Evolutionary conservation across 1,140 invertebrate genomes (phyloP).

Genomic region (Diabrotica virgifera): DNA sequence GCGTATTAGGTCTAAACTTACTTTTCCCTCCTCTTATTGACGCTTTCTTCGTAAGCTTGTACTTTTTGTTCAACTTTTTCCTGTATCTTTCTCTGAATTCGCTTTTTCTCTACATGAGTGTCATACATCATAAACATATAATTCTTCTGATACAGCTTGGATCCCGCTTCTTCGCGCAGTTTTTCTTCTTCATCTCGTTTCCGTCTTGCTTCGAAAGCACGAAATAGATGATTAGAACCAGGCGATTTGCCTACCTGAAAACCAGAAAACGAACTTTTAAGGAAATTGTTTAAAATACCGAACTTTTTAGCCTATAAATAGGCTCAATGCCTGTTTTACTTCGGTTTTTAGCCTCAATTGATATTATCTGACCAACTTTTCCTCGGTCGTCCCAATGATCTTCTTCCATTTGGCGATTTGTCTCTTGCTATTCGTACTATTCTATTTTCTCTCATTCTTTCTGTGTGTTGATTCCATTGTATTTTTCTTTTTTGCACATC

Average conservation of each 20-base stretch:
- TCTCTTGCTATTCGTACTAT: too few relatives aligned
- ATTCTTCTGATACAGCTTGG: conserved; percentile 20
- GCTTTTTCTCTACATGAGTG: conserved; percentile 28
- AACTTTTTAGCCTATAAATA: too few relatives aligned
- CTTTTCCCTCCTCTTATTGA: conserved; percentile 40
- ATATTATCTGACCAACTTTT: too few relatives aligned
- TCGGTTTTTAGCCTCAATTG: too few relatives aligned
- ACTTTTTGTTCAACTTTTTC: conserved; percentile 34
- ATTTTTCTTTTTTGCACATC: too few relatives aligned
- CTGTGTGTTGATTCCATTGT: too few relatives aligned
- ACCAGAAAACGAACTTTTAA: not conserved
- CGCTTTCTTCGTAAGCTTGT: conserved; percentile 35
- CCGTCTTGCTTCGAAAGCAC: not conserved
- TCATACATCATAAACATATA: conserved; percentile 28
- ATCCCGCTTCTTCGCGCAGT: not conserved
- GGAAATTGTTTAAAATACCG: not conserved
- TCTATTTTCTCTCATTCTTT: too few relatives aligned
- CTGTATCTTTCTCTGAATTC: conserved; percentile 28
- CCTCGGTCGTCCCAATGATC: too few relatives aligned
- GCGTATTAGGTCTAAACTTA: conserved; percentile 25
- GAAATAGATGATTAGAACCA: conserved; percentile 19
- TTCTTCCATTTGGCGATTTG: too few relatives aligned
- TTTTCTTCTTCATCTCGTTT: not conserved
- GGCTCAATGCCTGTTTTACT: too few relatives aligned
- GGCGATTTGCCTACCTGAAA: conserved; percentile 18